Percentiles rank a stretch among this genome's conserved stretches.
Conservation (phyloP, 2,888 invertebrate genomes). For the Acronicta aceris region DNA sequence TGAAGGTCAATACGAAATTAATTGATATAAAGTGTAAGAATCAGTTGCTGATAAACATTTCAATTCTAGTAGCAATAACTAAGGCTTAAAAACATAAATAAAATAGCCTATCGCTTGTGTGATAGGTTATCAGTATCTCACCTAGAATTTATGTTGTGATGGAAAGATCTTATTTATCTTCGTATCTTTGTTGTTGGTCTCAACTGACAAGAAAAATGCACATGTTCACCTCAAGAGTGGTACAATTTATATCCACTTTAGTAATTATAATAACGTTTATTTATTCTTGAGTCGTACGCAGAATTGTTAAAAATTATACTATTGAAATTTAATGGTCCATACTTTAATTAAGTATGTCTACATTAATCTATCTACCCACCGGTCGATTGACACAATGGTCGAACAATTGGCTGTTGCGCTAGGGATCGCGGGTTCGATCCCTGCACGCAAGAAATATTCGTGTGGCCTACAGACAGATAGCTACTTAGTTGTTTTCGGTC, state of each 20-base stretch:
- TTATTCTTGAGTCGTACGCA: too few relatives aligned
- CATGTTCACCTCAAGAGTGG: background rate
- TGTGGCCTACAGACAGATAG: too few relatives aligned
- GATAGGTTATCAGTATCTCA: slow-evolving; percentile 37
- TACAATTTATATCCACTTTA: background rate
- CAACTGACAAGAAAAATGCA: background rate
- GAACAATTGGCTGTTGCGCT: too few relatives aligned
- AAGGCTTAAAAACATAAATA: slow-evolving; percentile 20
- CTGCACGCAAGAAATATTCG: too few relatives aligned
- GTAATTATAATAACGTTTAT: too few relatives aligned
- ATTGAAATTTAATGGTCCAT: too few relatives aligned
- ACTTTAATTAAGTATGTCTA: too few relatives aligned
- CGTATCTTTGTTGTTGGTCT: slow-evolving; percentile 7
- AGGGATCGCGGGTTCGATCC: too few relatives aligned
- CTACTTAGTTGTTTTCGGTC: too few relatives aligned
- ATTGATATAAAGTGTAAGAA: background rate
- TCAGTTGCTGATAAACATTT: slow-evolving; percentile 17
- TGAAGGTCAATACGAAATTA: background rate
- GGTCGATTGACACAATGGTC: too few relatives aligned
- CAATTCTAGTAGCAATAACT: slow-evolving; percentile 3
- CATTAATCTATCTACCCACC: too few relatives aligned
- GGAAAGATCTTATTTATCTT: slow-evolving; percentile 23
- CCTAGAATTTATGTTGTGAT: slow-evolving; percentile 24
- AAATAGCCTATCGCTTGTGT: slow-evolving; percentile 20
- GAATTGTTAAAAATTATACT: too few relatives aligned